Conservation (phyloP, 2,113 vertebrate genomes). For the Calyptommatus sinebrachiatus region DNA sequence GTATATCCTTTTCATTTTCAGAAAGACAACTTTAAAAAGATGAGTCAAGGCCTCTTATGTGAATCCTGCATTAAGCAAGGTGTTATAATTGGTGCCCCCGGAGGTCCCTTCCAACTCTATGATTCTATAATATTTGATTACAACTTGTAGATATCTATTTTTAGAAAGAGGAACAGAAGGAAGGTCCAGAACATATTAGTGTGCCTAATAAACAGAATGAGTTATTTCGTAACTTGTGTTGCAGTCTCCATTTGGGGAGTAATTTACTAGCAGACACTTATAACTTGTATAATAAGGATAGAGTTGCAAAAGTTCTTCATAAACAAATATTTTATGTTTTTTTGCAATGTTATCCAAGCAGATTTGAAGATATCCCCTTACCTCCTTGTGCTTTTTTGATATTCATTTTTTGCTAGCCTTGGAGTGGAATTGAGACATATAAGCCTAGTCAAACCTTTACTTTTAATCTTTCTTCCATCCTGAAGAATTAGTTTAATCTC, state of each 20-base stretch:
- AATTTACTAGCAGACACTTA: slow-evolving; percentile 43
- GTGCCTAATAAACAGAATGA: slow-evolving; percentile 34
- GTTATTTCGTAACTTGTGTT: slow-evolving; percentile 28
- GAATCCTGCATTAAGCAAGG: too few species aligned
- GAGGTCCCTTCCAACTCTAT: too few species aligned
- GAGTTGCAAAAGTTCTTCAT: not conserved
- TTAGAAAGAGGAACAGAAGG: slow-evolving; percentile 27
- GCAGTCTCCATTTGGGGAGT: slow-evolving; percentile 22
- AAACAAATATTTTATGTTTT: not conserved
- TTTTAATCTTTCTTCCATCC: not conserved
- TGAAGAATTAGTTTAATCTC: too few species aligned
- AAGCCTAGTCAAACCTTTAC: not conserved
- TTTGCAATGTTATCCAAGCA: not conserved
- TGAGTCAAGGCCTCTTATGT: slow-evolving; percentile 45
- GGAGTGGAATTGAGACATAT: not conserved
- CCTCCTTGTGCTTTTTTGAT: not conserved
- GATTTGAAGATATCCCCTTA: not conserved
- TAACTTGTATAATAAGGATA: not conserved
- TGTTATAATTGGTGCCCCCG: too few species aligned
- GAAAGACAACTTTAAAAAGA: slow-evolving; percentile 35
- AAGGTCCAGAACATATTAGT: slow-evolving; percentile 32
- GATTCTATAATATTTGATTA: slow-evolving; percentile 57
- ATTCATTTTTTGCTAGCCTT: not conserved
- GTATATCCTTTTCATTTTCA: slow-evolving; percentile 46
- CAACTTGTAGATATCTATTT: slow-evolving; percentile 48